Evolutionary conservation across 2,797 vertebrate species (phyloP).

Genomic region (Oreortyx pictus): DNA sequence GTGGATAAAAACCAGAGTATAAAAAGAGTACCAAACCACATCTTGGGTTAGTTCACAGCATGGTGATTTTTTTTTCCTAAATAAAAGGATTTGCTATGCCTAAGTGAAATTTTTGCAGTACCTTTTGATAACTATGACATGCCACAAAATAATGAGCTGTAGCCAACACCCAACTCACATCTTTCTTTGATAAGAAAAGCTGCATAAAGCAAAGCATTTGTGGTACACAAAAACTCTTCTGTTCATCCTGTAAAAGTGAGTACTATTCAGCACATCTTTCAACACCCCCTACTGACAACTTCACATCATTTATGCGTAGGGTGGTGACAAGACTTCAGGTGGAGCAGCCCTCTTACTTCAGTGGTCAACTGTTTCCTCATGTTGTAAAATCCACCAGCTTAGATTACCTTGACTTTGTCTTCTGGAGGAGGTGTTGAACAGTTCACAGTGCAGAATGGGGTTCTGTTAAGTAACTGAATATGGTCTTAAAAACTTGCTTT

Average conservation of each 20-base stretch:
- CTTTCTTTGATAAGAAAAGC: background rate
- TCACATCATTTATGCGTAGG: background rate
- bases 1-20: conserved; percentile 21
- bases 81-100: conserved; percentile 18
- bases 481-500: background rate
- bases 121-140: conserved; percentile 1
- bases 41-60: background rate
- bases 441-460: background rate
- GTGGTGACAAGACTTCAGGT: background rate
- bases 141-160: background rate
- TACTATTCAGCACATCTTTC: background rate
- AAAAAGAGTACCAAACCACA: conserved; percentile 53
- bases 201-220: background rate
- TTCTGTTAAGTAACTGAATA: background rate
- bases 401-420: background rate
- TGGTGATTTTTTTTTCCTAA: background rate
- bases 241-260: background rate
- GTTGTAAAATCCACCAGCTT: background rate
- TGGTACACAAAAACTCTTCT: background rate
- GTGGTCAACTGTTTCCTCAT: accelerated
- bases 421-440: background rate
- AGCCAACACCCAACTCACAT: background rate
- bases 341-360: background rate
- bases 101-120: conserved; percentile 15
- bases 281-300: background rate